Base-by-base conservation (phyloP, 2,888 invertebrate genomes). In the Homarus gammarus region DNA sequence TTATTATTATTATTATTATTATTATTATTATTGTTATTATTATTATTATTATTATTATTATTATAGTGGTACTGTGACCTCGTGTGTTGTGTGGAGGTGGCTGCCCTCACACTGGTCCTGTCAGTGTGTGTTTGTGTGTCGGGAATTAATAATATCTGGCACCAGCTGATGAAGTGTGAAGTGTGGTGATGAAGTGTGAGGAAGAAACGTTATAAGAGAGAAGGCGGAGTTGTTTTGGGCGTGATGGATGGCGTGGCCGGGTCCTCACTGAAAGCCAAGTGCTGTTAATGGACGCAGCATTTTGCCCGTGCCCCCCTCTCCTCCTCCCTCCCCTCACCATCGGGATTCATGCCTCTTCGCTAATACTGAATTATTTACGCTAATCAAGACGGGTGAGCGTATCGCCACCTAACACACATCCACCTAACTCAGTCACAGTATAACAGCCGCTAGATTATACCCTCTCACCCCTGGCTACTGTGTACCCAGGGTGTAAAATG, bases 241-340 rank as follows among this genome's bases (percentile, higher is more conserved):
- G 64, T 64, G 64, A 64, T 64, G 64, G 64, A 64, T 64, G 64
- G 6, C 64, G 10, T 64, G 64, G 64, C 64, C 64, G 12, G 64
- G 6, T 1, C 27, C 27, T 56, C 56, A 0, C 56, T 56, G 18
- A 56, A 22, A 56, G 27, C 64, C 64, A 64, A 64, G 64, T 64
- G 64, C 27, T 31, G 27, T 27, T 64, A 64, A 64, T 64, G 64
- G 27, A 27, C 8, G n/a, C n/a, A 27, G 27, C 27, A 27, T 64
- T 5, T 12, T 27, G n/a, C 18, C 12, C n/a, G n/a, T n/a, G n/a
- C n/a, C n/a, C n/a, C n/a, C n/a, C n/a, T n/a, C n/a, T 5, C 56
- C 56, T 18, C 18, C 18, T 3, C 56, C 56, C 15, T 3, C 56
- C 3, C 56, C n/a, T n/a, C n/a, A n/a, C n/a, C n/a, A n/a, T n/a